These are phyloP conservation scores for Pseudomyrmex dendroicus DNA, from an alignment of 1,140 invertebrate genomes.

Conservation along the genomic window DNA sequence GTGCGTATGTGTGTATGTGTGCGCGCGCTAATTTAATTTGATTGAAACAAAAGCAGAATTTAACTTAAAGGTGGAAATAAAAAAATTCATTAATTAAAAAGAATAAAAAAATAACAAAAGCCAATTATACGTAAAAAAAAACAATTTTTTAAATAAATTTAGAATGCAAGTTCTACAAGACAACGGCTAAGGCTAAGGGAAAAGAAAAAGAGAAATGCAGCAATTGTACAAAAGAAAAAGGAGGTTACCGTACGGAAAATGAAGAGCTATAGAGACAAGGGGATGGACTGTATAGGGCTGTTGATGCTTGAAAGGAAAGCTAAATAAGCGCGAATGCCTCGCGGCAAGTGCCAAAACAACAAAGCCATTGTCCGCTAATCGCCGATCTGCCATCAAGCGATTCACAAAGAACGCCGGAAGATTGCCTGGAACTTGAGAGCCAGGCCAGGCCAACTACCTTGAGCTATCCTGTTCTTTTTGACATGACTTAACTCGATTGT, in stretches of 20 bases:
- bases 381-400: slow-evolving; percentile 40
- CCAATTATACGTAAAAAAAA: no score
- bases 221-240: slow-evolving; percentile 28
- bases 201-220: background rate
- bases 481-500: slow-evolving; percentile 10
- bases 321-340: slow-evolving; percentile 55
- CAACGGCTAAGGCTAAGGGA: background rate
- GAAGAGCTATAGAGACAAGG: slow-evolving; percentile 16
- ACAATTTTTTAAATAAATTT: background rate
- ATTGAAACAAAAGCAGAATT: background rate
- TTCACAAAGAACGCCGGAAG: slow-evolving; percentile 23
- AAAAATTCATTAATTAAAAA: no score
- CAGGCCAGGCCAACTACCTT: background rate
- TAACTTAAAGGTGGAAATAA: background rate
- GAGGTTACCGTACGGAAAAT: background rate
- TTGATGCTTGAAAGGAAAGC: slow-evolving; percentile 53
- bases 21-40: background rate
- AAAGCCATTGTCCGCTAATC: slow-evolving; percentile 64
- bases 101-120: no score
- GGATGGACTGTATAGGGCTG: slow-evolving; percentile 3
- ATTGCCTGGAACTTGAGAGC: slow-evolving; percentile 32
- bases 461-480: background rate
- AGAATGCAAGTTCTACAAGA: background rate
- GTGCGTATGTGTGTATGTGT: no score
- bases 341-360: slow-evolving; percentile 65